Evolutionary conservation across 2,888 invertebrate species (phyloP).

Genomic region (Drosophila borealis): DNA sequence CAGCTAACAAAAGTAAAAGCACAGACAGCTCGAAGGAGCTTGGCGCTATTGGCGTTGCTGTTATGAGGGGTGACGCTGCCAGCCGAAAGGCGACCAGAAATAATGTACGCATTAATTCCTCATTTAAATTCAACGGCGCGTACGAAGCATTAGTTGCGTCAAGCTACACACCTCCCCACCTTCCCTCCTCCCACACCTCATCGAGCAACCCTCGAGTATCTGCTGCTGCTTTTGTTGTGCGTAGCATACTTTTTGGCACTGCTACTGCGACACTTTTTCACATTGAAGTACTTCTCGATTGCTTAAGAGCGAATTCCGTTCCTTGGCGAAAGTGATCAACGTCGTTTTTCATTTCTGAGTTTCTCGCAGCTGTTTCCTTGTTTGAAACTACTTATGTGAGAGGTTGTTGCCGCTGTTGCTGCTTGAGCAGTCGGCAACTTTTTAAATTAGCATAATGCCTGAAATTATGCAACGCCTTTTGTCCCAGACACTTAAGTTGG

Average conservation of each 20-base stretch:
- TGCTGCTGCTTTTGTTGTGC: conserved; percentile 34
- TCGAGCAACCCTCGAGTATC: conserved; percentile 19
- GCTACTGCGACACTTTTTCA: conserved; percentile 56
- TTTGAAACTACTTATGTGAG: conserved; percentile 60
- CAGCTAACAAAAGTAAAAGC: conserved; percentile 57
- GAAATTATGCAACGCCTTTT: conserved; percentile 76
- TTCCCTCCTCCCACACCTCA: background rate
- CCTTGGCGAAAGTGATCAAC: conserved; percentile 69
- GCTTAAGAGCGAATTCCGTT: conserved; percentile 80
- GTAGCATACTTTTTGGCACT: conserved; percentile 62
- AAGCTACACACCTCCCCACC: conserved; percentile 27
- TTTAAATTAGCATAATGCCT: conserved; percentile 79
- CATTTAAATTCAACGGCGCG: conserved; percentile 85
- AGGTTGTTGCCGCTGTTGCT: conserved; percentile 43
- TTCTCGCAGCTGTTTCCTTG: conserved; percentile 55
- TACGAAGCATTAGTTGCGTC: conserved; percentile 83
- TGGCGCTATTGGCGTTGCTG: conserved; percentile 30
- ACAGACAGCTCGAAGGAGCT: conserved; percentile 22
- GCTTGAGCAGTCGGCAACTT: conserved; percentile 64
- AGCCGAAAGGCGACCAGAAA: conserved; percentile 55
- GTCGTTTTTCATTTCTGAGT: conserved; percentile 32
- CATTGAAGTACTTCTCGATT: conserved; percentile 81
- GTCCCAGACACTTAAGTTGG: conserved; percentile 43
- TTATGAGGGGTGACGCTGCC: conserved; percentile 6
- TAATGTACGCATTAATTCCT: conserved; percentile 85